Percentiles rank a stretch among this genome's conserved stretches.
Conservation (phyloP, 2,797 vertebrate species). For the Erpetoichthys calabaricus region DNA sequence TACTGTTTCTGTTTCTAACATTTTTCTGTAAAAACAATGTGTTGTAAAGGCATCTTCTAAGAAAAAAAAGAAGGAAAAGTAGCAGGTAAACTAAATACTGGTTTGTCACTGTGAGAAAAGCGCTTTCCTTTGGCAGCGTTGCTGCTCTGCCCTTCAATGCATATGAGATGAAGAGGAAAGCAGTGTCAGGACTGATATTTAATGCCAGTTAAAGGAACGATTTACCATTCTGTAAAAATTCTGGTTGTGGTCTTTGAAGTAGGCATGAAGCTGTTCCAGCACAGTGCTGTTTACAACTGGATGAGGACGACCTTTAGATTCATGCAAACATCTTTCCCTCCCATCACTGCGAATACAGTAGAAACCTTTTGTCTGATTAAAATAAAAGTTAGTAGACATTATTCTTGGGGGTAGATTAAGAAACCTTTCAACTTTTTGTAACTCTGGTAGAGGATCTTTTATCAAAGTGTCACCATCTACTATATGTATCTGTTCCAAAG, state of each 20-base stretch:
- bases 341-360: conserved; percentile 85
- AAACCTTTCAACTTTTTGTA: conserved; percentile 79
- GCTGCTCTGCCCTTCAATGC: neutral
- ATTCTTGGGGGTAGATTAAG: conserved; percentile 74
- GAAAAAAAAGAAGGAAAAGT: neutral
- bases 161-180: neutral
- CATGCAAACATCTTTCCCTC: conserved; percentile 77
- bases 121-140: conserved; percentile 13
- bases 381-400: conserved; percentile 83
- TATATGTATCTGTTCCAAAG: conserved; percentile 80
- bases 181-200: conserved; percentile 12
- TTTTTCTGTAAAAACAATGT: conserved; percentile 29
- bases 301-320: conserved; percentile 83
- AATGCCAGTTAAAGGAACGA: conserved; percentile 82
- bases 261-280: conserved; percentile 71
- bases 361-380: conserved; percentile 91
- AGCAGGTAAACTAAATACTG: neutral
- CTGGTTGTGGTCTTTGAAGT: conserved; percentile 78
- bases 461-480: conserved; percentile 82
- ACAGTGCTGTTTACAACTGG: conserved; percentile 73
- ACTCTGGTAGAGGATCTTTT: conserved; percentile 70
- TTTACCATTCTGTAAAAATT: conserved; percentile 83
- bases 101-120: conserved; percentile 11
- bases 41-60: conserved; percentile 27
- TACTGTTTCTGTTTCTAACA: conserved; percentile 30